Conservation (phyloP, 2,113 vertebrate species). For the Synchiropus splendidus region DNA sequence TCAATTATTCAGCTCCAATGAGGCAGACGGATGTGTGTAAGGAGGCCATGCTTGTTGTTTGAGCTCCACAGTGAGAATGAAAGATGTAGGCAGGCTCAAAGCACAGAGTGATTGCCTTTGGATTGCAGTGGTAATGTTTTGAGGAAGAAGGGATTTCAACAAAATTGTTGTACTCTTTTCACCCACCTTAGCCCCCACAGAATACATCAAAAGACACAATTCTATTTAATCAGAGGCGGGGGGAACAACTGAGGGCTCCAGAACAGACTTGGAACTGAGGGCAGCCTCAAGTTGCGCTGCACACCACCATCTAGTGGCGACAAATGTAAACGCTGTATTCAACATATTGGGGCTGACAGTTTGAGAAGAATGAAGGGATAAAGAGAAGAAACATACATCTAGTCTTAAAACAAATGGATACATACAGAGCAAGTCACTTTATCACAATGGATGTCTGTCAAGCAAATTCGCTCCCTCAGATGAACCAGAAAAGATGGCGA, state of each 20-base stretch:
- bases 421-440: no score
- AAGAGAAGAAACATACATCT: no score
- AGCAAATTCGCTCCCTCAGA: no score
- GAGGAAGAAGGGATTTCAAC: slow-evolving; percentile 27
- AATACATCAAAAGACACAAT: slow-evolving; percentile 48
- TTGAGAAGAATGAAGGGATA: no score
- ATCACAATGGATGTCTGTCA: no score
- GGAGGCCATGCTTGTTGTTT: slow-evolving; percentile 18
- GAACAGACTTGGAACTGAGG: no score
- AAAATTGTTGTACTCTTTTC: slow-evolving; percentile 36
- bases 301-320: slow-evolving; percentile 59
- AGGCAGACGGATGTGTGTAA: slow-evolving; percentile 25
- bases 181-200: slow-evolving; percentile 33
- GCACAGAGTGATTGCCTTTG: slow-evolving; percentile 30
- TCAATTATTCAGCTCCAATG: not conserved
- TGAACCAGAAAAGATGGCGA: no score
- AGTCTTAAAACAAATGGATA: no score
- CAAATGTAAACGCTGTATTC: no score
- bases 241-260: no score
- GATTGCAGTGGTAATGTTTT: slow-evolving; percentile 35
- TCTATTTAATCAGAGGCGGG: slow-evolving; percentile 37
- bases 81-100: slow-evolving; percentile 24
- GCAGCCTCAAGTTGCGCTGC: slow-evolving; percentile 18
- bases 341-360: not conserved
- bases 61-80: slow-evolving; percentile 6